Evolutionary conservation across 2,113 vertebrate genomes (phyloP).

Genomic region (Datnioides undecimradiatus): DNA sequence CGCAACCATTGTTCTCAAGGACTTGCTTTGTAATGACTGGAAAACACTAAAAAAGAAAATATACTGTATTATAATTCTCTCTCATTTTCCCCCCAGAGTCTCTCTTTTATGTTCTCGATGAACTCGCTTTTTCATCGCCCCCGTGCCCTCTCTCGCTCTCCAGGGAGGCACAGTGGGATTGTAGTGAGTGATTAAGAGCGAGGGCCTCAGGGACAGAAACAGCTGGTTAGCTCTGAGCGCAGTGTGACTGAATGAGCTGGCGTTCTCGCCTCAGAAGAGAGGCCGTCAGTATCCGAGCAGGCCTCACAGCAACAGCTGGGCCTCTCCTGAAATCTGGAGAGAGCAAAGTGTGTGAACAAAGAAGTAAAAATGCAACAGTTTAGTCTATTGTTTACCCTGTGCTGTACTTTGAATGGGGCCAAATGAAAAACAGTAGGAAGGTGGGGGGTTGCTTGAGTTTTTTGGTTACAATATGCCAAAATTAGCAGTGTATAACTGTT

Average conservation of each 20-base stretch:
- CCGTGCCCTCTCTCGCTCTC: slow-evolving; percentile 18
- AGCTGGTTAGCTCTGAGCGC: slow-evolving; percentile 65
- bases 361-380: background rate
- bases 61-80: slow-evolving; percentile 6
- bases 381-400: background rate
- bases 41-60: background rate
- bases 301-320: slow-evolving; percentile 48
- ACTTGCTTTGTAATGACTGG: slow-evolving; percentile 9
- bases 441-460: background rate
- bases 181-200: slow-evolving; percentile 51
- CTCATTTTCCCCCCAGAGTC: background rate
- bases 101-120: slow-evolving; percentile 36
- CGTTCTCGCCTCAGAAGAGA: slow-evolving; percentile 30
- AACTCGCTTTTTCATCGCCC: slow-evolving; percentile 5
- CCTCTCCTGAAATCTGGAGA: slow-evolving; percentile 11
- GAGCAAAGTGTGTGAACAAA: background rate
- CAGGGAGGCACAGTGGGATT: slow-evolving; percentile 49
- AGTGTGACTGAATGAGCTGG: slow-evolving; percentile 52
- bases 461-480: background rate
- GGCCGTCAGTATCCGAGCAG: slow-evolving; percentile 13
- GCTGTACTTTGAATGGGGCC: background rate
- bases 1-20: slow-evolving; percentile 12
- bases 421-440: background rate
- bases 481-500: background rate
- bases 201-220: slow-evolving; percentile 61